These are phyloP conservation scores for Agonopterix subpropinquella DNA, from an alignment of 2,888 invertebrate species.

Conservation along the genomic window DNA sequence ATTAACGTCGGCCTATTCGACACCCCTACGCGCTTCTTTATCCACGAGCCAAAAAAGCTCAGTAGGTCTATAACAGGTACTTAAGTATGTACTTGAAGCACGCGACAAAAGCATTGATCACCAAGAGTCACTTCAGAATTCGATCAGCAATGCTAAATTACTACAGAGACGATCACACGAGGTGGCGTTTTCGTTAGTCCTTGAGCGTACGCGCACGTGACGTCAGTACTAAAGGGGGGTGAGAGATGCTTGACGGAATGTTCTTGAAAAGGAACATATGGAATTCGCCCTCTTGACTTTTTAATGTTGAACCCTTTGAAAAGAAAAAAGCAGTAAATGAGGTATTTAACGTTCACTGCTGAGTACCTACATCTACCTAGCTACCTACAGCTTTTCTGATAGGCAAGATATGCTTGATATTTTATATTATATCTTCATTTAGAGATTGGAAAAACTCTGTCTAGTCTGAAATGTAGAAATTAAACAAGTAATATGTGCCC, in stretches of 20 bases:
- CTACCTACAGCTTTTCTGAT: too few species aligned
- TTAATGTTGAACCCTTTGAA: background rate
- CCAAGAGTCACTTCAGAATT: background rate
- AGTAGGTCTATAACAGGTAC: background rate
- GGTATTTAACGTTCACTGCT: too few species aligned
- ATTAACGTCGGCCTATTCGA: background rate
- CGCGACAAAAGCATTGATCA: background rate
- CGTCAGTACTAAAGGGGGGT: conserved; percentile 16
- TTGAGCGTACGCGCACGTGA: conserved; percentile 44
- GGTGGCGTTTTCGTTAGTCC: conserved; percentile 29
- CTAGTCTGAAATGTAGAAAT: too few species aligned
- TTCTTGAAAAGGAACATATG: conserved; percentile 39
- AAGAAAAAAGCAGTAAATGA: too few species aligned
- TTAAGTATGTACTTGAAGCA: background rate
- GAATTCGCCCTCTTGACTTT: conserved; percentile 29
- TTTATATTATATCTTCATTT: too few species aligned
- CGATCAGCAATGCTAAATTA: background rate
- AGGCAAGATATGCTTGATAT: too few species aligned
- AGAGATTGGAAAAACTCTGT: too few species aligned
- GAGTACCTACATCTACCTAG: too few species aligned
- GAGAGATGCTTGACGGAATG: conserved; percentile 11
- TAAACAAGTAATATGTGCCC: too few species aligned
- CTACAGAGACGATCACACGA: conserved; percentile 30
- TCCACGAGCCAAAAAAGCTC: background rate
- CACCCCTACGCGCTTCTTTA: background rate